Base-by-base conservation (phyloP, 1,140 invertebrate species). In the Ips nitidus region DNA sequence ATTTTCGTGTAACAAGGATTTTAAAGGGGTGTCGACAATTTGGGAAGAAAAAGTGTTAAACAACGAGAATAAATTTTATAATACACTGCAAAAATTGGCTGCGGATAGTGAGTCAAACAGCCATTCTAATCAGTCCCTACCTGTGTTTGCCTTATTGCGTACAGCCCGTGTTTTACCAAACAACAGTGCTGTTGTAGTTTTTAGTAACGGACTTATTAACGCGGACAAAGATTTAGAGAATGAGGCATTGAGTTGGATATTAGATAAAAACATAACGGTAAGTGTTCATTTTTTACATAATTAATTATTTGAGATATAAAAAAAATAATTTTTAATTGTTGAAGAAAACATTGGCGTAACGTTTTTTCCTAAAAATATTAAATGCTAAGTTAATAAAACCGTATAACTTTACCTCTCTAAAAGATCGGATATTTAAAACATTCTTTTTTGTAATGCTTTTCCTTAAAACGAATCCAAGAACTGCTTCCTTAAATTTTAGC, bases 111-210 rank as follows among this genome's bases (percentile, higher is more conserved):
- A 53, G 4, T 37, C 50, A 6, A 42, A 70, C 43, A 6, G 37
- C 7, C 43, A 6, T 6, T 42, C 61, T n/a, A 58, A 65, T 41
- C 40, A 61, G 37, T 71, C 64, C 3, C 39, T 66, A 36, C 59
- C 62, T n/a, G 74, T 75, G 62, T 77, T 74, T 64, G 70, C 63
- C 0, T 64, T 77, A 43, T 65, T 77, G n/a, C 67, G 75, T n/a
- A 73, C 74, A 42, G 64, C 63, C 2, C 66, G 67, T 45, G 38
- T 71, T 41, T 41, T 76, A 41, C 71, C 75, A 6, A 36, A 52
- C 4, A 53, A 67, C 50, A 47, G 41, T 8, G 71, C 59, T 7
- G 71, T 77, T 68, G 39, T 77, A 38, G n/a, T 70, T 70, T 70
- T 70, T 41, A 43, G n/a, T 2, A 70, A 42, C 70, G 71, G 56